Percentiles rank a stretch among this genome's conserved stretches.
Evolutionary conservation across 2,888 invertebrate genomes (phyloP).

Genomic region (Nowickia ferox): DNA sequence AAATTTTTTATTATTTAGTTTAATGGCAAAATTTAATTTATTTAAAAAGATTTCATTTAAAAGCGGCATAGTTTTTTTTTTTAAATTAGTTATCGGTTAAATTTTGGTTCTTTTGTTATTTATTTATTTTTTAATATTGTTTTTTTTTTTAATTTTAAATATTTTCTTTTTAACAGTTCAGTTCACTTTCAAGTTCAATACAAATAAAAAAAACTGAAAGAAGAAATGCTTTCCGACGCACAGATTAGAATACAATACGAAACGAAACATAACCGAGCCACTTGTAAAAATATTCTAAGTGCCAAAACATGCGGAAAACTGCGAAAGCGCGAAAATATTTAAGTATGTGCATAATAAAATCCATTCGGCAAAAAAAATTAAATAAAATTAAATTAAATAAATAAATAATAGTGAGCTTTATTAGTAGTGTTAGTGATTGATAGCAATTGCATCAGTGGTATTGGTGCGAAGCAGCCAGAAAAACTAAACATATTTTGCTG

Average conservation of each 20-base stretch:
- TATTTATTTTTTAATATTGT: background rate
- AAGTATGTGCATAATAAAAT: conserved; percentile 64
- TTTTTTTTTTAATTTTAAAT: conserved; percentile 13
- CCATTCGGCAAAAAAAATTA: conserved; percentile 50
- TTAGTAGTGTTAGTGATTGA: conserved; percentile 58
- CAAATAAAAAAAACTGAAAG: conserved; percentile 10
- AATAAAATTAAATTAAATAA: conserved; percentile 34
- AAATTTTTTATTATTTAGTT: background rate
- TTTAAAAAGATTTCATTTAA: background rate
- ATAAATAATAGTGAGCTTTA: conserved; percentile 40
- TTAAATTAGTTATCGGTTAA: background rate
- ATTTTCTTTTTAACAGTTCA: conserved; percentile 29
- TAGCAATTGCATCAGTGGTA: conserved; percentile 55
- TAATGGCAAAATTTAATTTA: too few relatives aligned
- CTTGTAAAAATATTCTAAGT: conserved; percentile 74
- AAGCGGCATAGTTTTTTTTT: conserved; percentile 1
- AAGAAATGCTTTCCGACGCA: conserved; percentile 65
- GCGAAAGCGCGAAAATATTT: conserved; percentile 72
- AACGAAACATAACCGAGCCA: conserved; percentile 74
- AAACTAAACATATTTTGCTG: conserved; percentile 54
- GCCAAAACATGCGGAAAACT: conserved; percentile 73
- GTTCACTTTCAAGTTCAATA: conserved; percentile 62
- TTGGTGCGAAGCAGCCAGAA: conserved; percentile 28
- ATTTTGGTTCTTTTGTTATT: conserved; percentile 3
- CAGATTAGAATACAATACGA: conserved; percentile 68